These are phyloP conservation scores for Athene cunicularia DNA, from an alignment of 2,113 vertebrate genomes.

Conservation along the genomic window DNA sequence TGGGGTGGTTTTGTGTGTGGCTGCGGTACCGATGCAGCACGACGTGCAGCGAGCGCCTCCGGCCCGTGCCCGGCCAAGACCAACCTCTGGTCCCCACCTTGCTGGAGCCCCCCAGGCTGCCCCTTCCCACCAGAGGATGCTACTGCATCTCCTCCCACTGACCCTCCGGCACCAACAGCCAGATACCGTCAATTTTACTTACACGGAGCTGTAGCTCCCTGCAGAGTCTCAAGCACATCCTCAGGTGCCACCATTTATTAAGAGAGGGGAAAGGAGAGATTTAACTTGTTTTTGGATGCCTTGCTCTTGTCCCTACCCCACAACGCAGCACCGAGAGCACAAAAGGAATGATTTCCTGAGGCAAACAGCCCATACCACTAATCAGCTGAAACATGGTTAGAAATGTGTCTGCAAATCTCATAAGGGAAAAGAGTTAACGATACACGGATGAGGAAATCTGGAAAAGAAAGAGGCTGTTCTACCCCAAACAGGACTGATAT, in stretches of 20 bases:
- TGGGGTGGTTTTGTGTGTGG: not conserved
- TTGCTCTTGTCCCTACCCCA: not conserved
- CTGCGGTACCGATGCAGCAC: not conserved
- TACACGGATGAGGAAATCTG: not conserved
- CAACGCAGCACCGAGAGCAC: rapidly evolving
- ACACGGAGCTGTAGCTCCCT: not conserved
- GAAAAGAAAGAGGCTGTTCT: not conserved
- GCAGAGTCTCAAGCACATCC: not conserved
- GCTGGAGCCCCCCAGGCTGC: not conserved
- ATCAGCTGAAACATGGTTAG: not conserved
- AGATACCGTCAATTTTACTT: not conserved
- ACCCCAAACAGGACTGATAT: not conserved
- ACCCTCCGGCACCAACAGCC: not conserved
- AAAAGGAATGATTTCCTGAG: not conserved
- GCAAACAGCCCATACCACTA: not conserved
- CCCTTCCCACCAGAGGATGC: not conserved
- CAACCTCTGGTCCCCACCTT: not conserved
- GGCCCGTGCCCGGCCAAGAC: no score
- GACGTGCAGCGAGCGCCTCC: rapidly evolving
- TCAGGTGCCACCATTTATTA: not conserved
- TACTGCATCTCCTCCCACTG: not conserved
- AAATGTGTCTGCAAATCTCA: not conserved
- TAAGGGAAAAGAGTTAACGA: not conserved
- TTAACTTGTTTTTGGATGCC: not conserved
- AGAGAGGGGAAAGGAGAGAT: not conserved